Base-by-base conservation (phyloP, 2,888 invertebrate genomes). In the Apantesis nais region DNA sequence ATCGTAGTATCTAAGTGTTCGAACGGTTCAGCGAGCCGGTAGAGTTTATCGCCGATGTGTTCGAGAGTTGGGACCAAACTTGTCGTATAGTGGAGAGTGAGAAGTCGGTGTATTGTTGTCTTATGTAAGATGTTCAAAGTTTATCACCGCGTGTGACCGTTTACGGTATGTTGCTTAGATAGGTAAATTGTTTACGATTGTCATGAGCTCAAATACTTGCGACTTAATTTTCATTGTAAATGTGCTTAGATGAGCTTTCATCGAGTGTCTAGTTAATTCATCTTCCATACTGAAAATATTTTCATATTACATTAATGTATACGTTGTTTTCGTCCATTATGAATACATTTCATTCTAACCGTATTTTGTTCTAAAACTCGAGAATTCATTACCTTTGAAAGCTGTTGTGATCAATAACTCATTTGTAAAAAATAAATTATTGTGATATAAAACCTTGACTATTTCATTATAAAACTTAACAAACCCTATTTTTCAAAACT, bases 401-500 rank as follows among this genome's bases (percentile, higher is more conserved):
- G 89, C 90, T 93, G 92, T 93, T 93, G 93, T 93, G 93, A 93
- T 90, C 91, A 90, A 89, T 93, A 90, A 92, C 90, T 93, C 92
- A 91, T 93, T 95, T 95, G 95, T 95, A 94, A 94, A 93, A 86
- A 95, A 95, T 95, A 95, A 95, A 95, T 95, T 95, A 95, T 95
- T 95, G 95, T 95, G 95, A 95, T 95, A 95, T 89, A 94, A 90
- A 84, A 83, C 74, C 39, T n/a, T 39, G 25, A 66, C 14, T n/a
- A 9, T 66, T 66, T 58, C n/a, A 37, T 66, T 58, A 7, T 29
- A 29, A 29, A 29, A 16, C 7, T 58, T 29, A 11, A 58, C 19
- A 37, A 39, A 25, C 39, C 39, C 9, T 48, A 31, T 25, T 64
- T 11, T 7, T 22, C 48, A 48, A 19, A 19, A 2, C 0, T 3